A percentile compares a stretch with the other conserved stretches of the same genome.
Evolutionary conservation across 2,888 invertebrate genomes (phyloP).

Genomic region (Erebia palarica): DNA sequence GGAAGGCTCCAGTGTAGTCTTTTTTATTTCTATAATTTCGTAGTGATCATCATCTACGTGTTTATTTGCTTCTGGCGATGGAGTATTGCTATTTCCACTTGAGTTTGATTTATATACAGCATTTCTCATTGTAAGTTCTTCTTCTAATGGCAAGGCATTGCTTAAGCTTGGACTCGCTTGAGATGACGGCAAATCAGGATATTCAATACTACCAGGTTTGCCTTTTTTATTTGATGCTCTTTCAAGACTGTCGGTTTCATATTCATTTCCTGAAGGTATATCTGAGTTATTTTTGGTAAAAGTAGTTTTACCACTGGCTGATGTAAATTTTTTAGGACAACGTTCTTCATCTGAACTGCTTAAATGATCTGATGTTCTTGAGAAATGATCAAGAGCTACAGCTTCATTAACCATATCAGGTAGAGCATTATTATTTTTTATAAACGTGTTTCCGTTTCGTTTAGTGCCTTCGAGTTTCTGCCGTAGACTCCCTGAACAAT

Average conservation of each 20-base stretch:
- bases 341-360: conserved; percentile 74
- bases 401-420: conserved; percentile 87
- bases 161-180: conserved; percentile 89
- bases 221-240: conserved; percentile 80
- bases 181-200: conserved; percentile 84
- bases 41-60: conserved; percentile 67
- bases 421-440: conserved; percentile 65
- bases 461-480: conserved; percentile 48
- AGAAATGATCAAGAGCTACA: conserved; percentile 79
- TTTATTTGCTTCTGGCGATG: conserved; percentile 68
- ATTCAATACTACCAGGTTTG: conserved; percentile 83
- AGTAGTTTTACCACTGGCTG: conserved; percentile 46
- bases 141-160: conserved; percentile 88
- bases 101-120: conserved; percentile 86
- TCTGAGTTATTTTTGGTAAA: conserved; percentile 63
- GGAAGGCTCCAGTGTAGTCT: conserved; percentile 44
- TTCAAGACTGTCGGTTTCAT: conserved; percentile 89
- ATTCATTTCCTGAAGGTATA: conserved; percentile 82
- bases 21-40: conserved; percentile 65
- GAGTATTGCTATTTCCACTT: conserved; percentile 79
- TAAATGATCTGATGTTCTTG: conserved; percentile 66
- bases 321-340: conserved; percentile 55
- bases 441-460: conserved; percentile 52
- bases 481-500: conserved; percentile 54
- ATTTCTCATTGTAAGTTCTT: conserved; percentile 90